Evolutionary conservation across 2,888 invertebrate genomes (phyloP), one percentile per base, ranked within the genome.

Genomic region (Drosophila gaucha): DNA sequence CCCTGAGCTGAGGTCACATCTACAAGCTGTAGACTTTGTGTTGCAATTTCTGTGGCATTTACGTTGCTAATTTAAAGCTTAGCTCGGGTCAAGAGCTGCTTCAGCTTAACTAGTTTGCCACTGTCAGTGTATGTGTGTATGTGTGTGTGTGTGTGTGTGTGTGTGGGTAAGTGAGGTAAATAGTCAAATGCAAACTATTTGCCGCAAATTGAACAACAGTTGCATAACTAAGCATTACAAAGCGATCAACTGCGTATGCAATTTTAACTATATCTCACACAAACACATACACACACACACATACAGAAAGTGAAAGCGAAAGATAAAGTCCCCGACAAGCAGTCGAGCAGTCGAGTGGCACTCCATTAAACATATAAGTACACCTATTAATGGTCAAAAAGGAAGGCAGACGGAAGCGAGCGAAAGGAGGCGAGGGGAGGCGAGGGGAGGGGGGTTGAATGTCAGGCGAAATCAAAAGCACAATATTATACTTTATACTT

Each of bases 351-450:
- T 85, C 80, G 80, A 86, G 88, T 88, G 86, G 80, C 86, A 83
- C 86, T 83, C 88, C 82, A 83, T 83, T 83, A 86, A 83, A 80
- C 88, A 80, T 76, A 88, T 86, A 83, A 88, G 82, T 88, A 77
- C 77, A 86, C 87, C 82, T 88, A 83, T 88, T 88, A 88, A 83
- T 88, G 88, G 88, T 83, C 82, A 86, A 69, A 86, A 86, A 57
- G 88, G 80, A 88, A 78, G 68, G 51, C 74, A 30, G 16, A n/a
- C 2, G 36, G 10, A 44, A 36, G 18, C 18, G 16, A 22, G 8
- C 9, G 18, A 20, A n/a, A 4, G 9, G 18, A 3, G 28, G 2
- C 14, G 24, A 8, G 18, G 14, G 18, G 8, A 31, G 9, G n/a
- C 6, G 16, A 3, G 6, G 46, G 16, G 14, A 0, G 5, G 2